Evolutionary conservation across 2,113 vertebrate genomes (phyloP).

Genomic region (Cyanoderma ruficeps): DNA sequence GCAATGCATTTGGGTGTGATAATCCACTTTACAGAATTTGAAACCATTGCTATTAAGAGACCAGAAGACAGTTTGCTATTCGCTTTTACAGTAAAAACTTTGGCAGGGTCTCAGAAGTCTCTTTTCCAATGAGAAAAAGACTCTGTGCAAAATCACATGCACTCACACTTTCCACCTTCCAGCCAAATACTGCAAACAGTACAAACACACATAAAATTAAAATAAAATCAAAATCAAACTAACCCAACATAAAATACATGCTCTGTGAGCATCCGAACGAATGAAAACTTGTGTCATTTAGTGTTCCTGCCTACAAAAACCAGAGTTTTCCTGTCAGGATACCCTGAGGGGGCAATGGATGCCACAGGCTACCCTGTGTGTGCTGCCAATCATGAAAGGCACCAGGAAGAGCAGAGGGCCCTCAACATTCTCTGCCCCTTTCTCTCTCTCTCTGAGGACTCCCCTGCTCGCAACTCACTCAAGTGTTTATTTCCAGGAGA

Average conservation of each 20-base stretch:
- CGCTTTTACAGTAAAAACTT: neutral
- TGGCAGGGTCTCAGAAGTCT: neutral
- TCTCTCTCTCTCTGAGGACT: neutral
- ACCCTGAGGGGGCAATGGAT: neutral
- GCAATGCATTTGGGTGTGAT: neutral
- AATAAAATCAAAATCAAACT: neutral
- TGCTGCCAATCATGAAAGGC: neutral
- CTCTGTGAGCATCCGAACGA: neutral
- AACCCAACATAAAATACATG: neutral
- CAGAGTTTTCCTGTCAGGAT: neutral
- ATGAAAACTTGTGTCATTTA: neutral
- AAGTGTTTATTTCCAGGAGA: neutral
- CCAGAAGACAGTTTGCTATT: neutral
- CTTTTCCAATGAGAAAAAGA: neutral
- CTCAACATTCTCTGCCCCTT: rapidly evolving
- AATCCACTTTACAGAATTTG: neutral
- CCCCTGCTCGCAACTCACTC: rapidly evolving
- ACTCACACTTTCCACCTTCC: neutral
- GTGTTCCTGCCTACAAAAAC: neutral
- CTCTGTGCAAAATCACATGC: neutral
- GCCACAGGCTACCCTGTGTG: neutral
- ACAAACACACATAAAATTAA: neutral
- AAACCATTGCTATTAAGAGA: slow-evolving; percentile 10
- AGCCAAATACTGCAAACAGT: neutral
- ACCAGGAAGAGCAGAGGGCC: neutral